These are phyloP conservation scores for Dryococelus australis DNA, from an alignment of 2,888 invertebrate genomes.

Conservation along the genomic window DNA sequence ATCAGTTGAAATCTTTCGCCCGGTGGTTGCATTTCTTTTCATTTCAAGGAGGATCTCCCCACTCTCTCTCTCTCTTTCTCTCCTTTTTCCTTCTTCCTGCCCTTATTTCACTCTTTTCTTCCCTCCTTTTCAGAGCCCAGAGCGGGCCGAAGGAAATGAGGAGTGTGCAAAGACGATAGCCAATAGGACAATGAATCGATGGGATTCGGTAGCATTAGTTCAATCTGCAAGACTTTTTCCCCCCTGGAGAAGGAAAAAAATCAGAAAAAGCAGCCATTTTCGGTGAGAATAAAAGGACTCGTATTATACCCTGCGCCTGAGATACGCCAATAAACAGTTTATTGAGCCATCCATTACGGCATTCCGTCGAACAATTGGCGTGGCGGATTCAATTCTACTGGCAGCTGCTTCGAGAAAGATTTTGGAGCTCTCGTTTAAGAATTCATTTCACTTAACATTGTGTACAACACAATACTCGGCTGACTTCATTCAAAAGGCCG, in stretches of 20 bases:
- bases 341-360: not conserved
- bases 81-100: not conserved
- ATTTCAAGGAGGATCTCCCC: constrained; percentile 12
- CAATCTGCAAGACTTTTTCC: constrained; percentile 16
- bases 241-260: not conserved
- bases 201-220: constrained; percentile 20
- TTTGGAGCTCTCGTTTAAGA: not conserved
- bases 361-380: not conserved
- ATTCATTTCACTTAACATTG: not conserved
- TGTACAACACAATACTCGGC: not conserved
- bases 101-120: constrained; percentile 16
- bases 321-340: not conserved
- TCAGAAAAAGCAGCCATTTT: not conserved
- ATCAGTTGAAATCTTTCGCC: constrained; percentile 37
- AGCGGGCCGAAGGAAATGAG: constrained; percentile 34
- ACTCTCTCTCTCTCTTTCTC: not conserved
- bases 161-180: constrained; percentile 32
- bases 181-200: constrained; percentile 41
- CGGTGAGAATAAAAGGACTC: not conserved
- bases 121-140: not conserved
- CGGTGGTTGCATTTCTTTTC: constrained; percentile 22
- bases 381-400: not conserved
- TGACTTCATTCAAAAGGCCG: not conserved
- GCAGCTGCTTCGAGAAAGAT: not conserved
- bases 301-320: not conserved